A percentile compares a stretch with the other conserved stretches of the same genome.
phyloP scores from a whole-genome alignment of 2,113 vertebrate species.

The Oryzias javanicus region DNA sequence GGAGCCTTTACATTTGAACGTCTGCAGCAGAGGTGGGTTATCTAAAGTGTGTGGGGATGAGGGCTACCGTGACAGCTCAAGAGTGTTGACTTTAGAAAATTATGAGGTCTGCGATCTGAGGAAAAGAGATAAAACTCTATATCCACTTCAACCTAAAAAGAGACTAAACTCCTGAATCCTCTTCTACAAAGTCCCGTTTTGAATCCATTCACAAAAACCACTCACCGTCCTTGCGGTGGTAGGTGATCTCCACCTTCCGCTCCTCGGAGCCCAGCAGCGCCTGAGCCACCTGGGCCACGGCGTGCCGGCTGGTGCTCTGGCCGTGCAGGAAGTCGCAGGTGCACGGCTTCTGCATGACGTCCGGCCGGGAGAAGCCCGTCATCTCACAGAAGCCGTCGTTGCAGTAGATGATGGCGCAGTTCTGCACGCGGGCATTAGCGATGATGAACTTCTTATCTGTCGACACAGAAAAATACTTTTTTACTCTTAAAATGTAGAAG shows the following conservation, averaged over 20 bases:
- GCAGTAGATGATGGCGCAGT: constrained; percentile 97
- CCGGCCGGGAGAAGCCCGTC: constrained; percentile 94
- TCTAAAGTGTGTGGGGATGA: too few relatives aligned
- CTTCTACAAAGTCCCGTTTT: too few relatives aligned
- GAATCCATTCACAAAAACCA: background rate
- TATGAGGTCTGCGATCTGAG: too few relatives aligned
- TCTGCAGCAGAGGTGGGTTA: too few relatives aligned
- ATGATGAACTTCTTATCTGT: constrained; percentile 98
- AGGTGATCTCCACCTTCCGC: constrained; percentile 92
- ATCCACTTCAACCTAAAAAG: too few relatives aligned
- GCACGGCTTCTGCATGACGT: constrained; percentile 95
- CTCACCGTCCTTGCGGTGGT: constrained; percentile 96
- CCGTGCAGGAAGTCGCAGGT: constrained; percentile 96
- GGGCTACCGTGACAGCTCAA: too few relatives aligned
- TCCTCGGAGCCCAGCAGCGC: constrained; percentile 92
- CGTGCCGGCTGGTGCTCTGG: constrained; percentile 87
- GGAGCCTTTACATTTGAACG: too few relatives aligned
- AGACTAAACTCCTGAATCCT: too few relatives aligned
- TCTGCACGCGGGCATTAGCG: constrained; percentile 94
- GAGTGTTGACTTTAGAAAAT: too few relatives aligned
- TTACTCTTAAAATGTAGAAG: background rate
- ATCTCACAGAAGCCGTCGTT: constrained; percentile 97
- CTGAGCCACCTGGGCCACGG: constrained; percentile 91
- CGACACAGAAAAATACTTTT: constrained; percentile 18
- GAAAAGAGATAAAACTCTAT: too few relatives aligned